phyloP scores from a whole-genome alignment of 2,113 vertebrate species.

The Speoplatyrhinus poulsoni region DNA sequence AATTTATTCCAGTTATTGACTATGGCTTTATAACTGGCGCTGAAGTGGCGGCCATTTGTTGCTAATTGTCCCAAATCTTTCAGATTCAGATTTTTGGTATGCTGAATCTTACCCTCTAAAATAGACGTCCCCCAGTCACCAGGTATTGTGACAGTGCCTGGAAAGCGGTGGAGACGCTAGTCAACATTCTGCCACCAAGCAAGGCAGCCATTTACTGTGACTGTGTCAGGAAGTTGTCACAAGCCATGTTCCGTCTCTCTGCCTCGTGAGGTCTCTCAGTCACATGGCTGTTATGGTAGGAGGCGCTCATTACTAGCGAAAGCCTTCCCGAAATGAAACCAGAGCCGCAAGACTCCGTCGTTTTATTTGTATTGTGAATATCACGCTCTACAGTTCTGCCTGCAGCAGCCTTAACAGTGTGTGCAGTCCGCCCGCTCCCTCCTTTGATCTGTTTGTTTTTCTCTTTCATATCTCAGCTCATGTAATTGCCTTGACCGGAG shows the following conservation, averaged over 20 bases:
- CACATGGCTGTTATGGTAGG: conserved; percentile 30
- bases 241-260: conserved; percentile 20
- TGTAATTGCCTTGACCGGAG: conserved; percentile 15
- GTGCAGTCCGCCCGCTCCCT: conserved; percentile 5
- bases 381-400: conserved; percentile 16
- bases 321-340: conserved; percentile 22
- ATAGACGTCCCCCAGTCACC: no score
- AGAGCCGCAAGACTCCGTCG: background rate
- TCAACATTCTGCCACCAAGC: conserved; percentile 26
- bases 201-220: conserved; percentile 25
- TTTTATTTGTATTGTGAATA: conserved; percentile 22
- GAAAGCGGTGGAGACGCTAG: conserved; percentile 32
- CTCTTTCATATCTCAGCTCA: conserved; percentile 20
- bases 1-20: conserved; percentile 24
- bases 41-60: conserved; percentile 7
- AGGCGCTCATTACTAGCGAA: conserved; percentile 18
- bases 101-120: background rate
- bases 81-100: conserved; percentile 7
- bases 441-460: conserved; percentile 26
- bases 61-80: conserved; percentile 23
- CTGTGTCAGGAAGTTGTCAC: conserved; percentile 25
- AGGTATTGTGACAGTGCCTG: background rate
- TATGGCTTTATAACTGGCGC: conserved; percentile 1
- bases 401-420: background rate
- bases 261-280: background rate